Base-by-base conservation (phyloP, 2,888 invertebrate species). In the Sarcophaga caerulescens region DNA sequence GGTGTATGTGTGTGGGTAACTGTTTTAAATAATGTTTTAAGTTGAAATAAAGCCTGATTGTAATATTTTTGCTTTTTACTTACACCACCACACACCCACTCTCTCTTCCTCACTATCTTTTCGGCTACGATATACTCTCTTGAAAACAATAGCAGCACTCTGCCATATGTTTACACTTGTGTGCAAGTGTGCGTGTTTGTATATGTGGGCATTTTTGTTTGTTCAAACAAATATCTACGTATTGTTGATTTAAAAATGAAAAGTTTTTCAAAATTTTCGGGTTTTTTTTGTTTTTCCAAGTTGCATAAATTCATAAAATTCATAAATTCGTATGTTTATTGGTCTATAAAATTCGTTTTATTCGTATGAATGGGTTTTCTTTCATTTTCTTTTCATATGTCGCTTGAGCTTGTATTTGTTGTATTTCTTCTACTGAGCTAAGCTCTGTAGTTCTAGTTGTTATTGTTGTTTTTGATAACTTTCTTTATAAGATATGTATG, bases 311-410 rank as follows among this genome's bases (percentile, higher is more conserved):
- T 69, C 68, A 70, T 76, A 59, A 52, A 52, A 52, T 52, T 52
- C 65, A 73, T 78, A 79, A 78, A 79, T 81, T 84, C 83, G 70
- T 81, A 86, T 84, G 45, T 86, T 84, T 84, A 86, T 81, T 86
- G 75, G 74, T 84, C 78, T 66, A 81, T 81, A 81, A 86, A 86
- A 80, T 83, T 76, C 57, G 10, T 44, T 35, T 60, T 69, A 70
- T 78, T 70, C 69, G 69, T 70, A 44, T 6, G 44, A 66, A 66
- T 66, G 19, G 44, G 3, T 44, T n/a, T 66, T 44, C 14, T 66
- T 35, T 10, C 10, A 14, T 44, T 44, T 44, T 44, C 35, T 66
- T 44, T 35, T 10, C 35, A n/a, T 66, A 44, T 44, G n/a, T 66
- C 17, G 12, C 6, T 68, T 68, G n/a, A 14, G 19, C 3, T 47